phyloP scores from a whole-genome alignment of 2,797 vertebrate species.

The Toxotes lorentzi region DNA sequence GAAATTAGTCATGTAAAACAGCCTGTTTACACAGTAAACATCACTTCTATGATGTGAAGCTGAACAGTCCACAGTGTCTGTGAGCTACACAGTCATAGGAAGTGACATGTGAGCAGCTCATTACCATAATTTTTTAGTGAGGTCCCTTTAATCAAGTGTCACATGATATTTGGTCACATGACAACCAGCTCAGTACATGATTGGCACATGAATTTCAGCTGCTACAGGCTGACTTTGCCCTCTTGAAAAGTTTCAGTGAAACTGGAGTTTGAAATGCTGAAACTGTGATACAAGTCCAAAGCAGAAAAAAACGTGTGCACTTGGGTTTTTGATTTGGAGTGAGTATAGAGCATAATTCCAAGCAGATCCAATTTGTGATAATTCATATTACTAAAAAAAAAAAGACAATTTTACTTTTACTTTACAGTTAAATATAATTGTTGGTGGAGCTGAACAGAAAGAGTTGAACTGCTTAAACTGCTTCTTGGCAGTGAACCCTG shows the following conservation, averaged over 20 bases:
- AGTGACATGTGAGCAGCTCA: background rate
- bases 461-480: background rate
- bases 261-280: background rate
- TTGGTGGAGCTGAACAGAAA: background rate
- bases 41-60: background rate
- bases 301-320: background rate
- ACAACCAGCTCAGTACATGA: slow-evolving; percentile 6
- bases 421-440: background rate
- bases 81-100: background rate
- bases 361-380: background rate
- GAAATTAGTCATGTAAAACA: background rate
- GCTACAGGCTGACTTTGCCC: background rate
- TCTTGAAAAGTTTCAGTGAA: background rate
- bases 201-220: background rate
- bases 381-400: background rate
- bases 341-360: background rate
- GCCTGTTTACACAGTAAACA: background rate
- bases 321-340: background rate
- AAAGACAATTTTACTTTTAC: background rate
- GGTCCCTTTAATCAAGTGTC: slow-evolving; percentile 9
- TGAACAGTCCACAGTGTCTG: background rate
- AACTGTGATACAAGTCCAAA: background rate
- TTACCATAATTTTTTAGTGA: background rate
- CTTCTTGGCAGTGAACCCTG: slow-evolving; percentile 88
- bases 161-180: slow-evolving; percentile 25